Conservation (phyloP, 1,140 invertebrate genomes). For the Drosophila ohnishii region DNA sequence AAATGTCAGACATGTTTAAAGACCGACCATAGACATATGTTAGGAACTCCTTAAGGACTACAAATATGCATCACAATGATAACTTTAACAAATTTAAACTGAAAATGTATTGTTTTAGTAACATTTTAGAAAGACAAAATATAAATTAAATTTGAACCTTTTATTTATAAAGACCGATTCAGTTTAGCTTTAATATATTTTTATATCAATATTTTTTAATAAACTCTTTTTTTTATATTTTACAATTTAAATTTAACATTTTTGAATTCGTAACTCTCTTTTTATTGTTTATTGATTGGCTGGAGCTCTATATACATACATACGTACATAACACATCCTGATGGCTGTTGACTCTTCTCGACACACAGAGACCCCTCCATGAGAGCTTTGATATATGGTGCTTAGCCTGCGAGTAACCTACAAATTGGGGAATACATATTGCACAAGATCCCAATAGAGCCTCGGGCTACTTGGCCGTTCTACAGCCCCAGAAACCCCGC, state of each 20-base stretch:
- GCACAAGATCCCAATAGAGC: slow-evolving; percentile 34
- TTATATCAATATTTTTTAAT: no score
- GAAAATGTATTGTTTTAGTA: neutral
- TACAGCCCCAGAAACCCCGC: neutral
- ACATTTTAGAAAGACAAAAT: neutral
- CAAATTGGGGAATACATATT: slow-evolving; percentile 34
- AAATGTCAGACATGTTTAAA: neutral
- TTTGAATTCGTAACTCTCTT: neutral
- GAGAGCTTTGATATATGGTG: neutral
- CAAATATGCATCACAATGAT: neutral
- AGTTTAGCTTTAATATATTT: neutral
- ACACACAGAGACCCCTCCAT: neutral
- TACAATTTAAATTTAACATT: neutral
- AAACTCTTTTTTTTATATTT: no score
- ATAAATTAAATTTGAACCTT: neutral
- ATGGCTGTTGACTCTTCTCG: slow-evolving; percentile 14
- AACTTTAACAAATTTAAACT: no score
- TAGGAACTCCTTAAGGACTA: neutral
- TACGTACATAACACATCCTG: neutral
- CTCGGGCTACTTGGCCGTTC: slow-evolving; percentile 19
- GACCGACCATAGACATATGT: no score
- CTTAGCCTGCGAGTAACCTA: slow-evolving; percentile 24
- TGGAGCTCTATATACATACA: neutral
- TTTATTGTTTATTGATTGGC: neutral
- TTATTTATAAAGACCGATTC: neutral